Conservation (phyloP, 2,888 invertebrate genomes). For the Adineta ricciae region DNA sequence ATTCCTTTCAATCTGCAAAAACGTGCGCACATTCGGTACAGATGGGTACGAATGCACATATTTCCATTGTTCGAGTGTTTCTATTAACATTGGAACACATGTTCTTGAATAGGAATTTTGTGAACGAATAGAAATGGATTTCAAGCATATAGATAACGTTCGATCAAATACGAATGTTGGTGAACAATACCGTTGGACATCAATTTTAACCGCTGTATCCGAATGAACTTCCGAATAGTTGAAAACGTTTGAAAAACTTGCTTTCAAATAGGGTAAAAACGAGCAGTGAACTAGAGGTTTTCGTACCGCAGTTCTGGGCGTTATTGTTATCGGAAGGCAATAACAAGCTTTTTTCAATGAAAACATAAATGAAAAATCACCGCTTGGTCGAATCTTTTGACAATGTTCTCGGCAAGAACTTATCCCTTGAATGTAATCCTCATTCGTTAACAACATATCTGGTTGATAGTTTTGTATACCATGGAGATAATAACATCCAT, state of each 20-base stretch:
- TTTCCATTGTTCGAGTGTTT: background rate
- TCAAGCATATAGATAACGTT: background rate
- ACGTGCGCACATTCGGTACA: background rate
- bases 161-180: background rate
- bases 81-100: background rate
- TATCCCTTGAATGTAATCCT: background rate
- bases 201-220: conserved; percentile 11
- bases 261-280: background rate
- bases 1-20: background rate
- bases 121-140: background rate
- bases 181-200: background rate
- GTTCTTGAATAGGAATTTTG: background rate
- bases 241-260: background rate
- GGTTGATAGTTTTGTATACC: background rate
- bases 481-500: conserved; percentile 20
- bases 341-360: background rate
- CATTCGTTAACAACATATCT: background rate
- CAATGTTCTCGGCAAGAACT: background rate
- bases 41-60: background rate
- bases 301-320: background rate
- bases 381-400: background rate
- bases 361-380: background rate
- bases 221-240: background rate
- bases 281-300: background rate
- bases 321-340: background rate